Evolutionary conservation across 2,797 vertebrate species (phyloP).

Genomic region (Poeciliopsis gracilis): DNA sequence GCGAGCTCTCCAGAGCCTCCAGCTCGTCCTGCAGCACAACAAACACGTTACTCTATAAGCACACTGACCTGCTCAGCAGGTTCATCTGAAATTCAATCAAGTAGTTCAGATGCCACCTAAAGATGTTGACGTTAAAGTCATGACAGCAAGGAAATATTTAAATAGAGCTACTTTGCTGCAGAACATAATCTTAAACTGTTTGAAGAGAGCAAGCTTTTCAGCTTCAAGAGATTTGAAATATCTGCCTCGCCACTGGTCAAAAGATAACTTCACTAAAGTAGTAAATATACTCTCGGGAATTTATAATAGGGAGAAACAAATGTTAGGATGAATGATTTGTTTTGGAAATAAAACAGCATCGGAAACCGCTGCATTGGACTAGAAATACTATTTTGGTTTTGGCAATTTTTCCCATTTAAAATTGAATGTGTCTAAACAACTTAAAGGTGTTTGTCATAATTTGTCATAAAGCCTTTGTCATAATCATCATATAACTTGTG

Average conservation of each 20-base stretch:
- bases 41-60: not conserved
- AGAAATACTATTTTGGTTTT: not conserved
- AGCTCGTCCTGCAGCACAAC: conserved; percentile 86
- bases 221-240: not conserved
- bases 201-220: not conserved
- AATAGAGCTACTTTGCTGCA: not conserved
- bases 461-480: not conserved
- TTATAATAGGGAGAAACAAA: not conserved
- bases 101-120: not conserved
- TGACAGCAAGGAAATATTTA: not conserved
- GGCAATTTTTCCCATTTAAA: not conserved
- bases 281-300: not conserved
- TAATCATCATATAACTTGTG: not conserved
- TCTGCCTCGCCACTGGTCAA: not conserved
- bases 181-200: not conserved
- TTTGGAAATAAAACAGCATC: not conserved
- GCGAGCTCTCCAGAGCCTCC: conserved; percentile 84
- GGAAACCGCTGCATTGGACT: not conserved
- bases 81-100: not conserved
- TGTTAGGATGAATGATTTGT: not conserved
- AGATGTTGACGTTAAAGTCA: not conserved
- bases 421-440: not conserved
- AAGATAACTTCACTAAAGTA: not conserved
- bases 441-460: not conserved
- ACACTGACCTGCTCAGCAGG: not conserved